Base-by-base conservation (phyloP, 2,797 vertebrate species). In the Chaetodon trifasciatus region DNA sequence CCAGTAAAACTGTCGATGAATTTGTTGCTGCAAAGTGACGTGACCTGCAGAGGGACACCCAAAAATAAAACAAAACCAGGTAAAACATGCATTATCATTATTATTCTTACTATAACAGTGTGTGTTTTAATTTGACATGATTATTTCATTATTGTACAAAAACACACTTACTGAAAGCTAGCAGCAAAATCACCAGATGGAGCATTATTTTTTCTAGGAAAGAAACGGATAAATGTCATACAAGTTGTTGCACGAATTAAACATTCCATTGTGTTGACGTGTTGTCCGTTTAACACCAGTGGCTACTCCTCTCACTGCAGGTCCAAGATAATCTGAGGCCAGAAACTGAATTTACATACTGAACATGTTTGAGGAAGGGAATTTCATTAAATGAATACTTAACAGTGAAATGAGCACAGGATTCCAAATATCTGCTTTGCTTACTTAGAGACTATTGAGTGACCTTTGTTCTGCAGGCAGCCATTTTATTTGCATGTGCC, bases 131-230 rank as follows among this genome's bases (percentile, higher is more conserved):
- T 64, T 61, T 57, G 1, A 23, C 1, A 6, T 17, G 1, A 56
- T 42, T 19, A 55, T 68, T 24, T 37, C 0, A 66, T 49, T 1
- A 23, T 58, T 72, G 37, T 3, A n/a, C 21, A 4, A 11, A 12
- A 3, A 61, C 35, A 24, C 6, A 47, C 77, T 66, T 37, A 86
- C 87, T 76, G 74, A 74, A 79, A 16, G 56, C 21, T 0, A 87
- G 21, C 56, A 85, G 68, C 32, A 78, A 32, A n/a, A 57, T 55
- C 53, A 62, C 7, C 23, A 74, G 42, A 53, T 8, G 44, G 21
- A 58, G 35, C 77, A 76, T 88, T 1, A 46, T 70, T 46, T 56
- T 1, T 21, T 32, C 73, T 86, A 12, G 6, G 16, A 49, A 21
- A 46, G 17, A 21, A 62, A 63, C 12, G 2, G 11, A 72, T 12